Base-by-base conservation (phyloP, 1,140 invertebrate species). In the Stenopsyche tienmushanensis region DNA sequence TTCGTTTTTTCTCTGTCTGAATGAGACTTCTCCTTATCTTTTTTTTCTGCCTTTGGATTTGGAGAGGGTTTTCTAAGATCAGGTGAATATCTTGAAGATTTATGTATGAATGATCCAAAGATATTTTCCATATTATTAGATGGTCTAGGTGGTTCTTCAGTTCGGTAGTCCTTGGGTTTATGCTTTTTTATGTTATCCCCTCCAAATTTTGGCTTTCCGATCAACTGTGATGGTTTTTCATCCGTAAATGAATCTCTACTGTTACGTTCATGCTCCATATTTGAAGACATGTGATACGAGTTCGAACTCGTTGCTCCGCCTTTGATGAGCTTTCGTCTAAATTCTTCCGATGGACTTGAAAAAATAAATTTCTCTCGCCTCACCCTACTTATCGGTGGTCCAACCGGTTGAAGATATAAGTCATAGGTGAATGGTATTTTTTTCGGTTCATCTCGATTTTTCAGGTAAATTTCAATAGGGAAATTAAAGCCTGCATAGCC, bases 401-500 rank as follows among this genome's bases (percentile, higher is more conserved):
- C 91, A 72, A 83, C 84, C 0, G 84, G 79, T 77, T 92, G 90
- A 60, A 98, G 80, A 71, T 86, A 84, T 45, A 98, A 82, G 77
- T 98, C 94, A 80, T 98, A 98, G 41, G 84, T 80, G 75, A 94
- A 95, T 45, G 83, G 79, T 29, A 96, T 88, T 73, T 90, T 94
- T 73, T 93, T 94, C 17, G 92, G 92, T 73, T 96, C 92, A 76
- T 95, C 91, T 75, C 93, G 92, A 75, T 92, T 96, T 68, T 89
- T 92, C 70, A 98, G 88, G 75, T 93, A 90, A 57, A 98, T 88
- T 71, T 96, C 92, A 72, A 98, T 95, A 1, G 90, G 90, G 49
- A 98, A 81, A 41, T 85, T 83, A 75, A 98, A 98, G 15, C 95
- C 93, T 60, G 94, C 96, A 85, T 98, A 98, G 1, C 96, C 96